Base-by-base conservation (phyloP, 1,140 invertebrate genomes). In the Spodoptera frugiperda region DNA sequence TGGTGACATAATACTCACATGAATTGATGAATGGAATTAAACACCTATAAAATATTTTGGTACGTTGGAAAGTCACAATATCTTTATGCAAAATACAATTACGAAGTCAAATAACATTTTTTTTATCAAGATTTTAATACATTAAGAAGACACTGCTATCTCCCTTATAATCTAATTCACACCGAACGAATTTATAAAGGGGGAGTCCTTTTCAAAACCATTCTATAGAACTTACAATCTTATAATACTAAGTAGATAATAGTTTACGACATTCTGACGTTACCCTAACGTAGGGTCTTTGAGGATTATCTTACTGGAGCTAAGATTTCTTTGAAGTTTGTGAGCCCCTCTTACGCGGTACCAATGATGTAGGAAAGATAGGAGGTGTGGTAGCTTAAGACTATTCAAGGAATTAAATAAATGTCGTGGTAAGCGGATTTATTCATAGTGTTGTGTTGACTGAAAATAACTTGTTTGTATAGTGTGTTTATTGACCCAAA, bases 311-410 rank as follows among this genome's bases (percentile, higher is more conserved):
- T 53, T 49, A 33, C 44, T 33, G 67, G 33, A 55, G 49, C 53
- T 71, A 71, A 71, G 68, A 71, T 71, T 71, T 71, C 68, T 71
- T 71, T 71, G 68, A 71, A 71, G 68, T 71, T 71, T 12, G 11
- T 10, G 15, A 19, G 53, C 2, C 11, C 49, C 30, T 15, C 49
- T 65, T 70, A 44, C 53, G 33, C 25, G 17, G 15, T 57, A 33
- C 30, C 68, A 71, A 55, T 53, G 68, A 71, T 54, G 51, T 55
- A 55, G 15, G 49, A 71, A 53, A 67, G 25, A 39, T 51, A 55
- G 6, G 15, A 39, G 51, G 19, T 21, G 68, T 70, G 19, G 11
- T 8, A 8, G 0, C 9, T 68, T 33, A 53, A 33, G n/a, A 68
- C 14, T 10, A 10, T 65, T 30, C 11, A 33, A 8, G 33, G 44